A percentile compares a stretch with the other conserved stretches of the same genome.
These are phyloP conservation scores for Protophormia terraenovae DNA, from an alignment of 2,888 invertebrate species.

Conservation along the genomic window DNA sequence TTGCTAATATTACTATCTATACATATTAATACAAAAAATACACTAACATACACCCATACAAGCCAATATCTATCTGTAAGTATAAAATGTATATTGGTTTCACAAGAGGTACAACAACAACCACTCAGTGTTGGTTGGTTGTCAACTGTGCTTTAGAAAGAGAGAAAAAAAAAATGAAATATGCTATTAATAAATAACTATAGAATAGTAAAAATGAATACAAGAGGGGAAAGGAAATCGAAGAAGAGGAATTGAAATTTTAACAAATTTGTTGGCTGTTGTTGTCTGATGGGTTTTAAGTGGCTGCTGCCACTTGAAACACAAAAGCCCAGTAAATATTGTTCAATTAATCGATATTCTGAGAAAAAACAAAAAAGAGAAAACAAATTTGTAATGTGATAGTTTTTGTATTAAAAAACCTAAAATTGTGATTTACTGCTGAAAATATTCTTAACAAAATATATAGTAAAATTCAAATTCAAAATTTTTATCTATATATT, in stretches of 20 bases:
- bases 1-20: constrained; percentile 55
- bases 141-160: constrained; percentile 38
- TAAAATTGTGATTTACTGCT: no score
- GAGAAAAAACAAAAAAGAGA: no score
- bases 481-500: no score
- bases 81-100: constrained; percentile 17
- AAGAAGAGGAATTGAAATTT: constrained; percentile 1
- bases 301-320: constrained; percentile 13
- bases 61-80: neutral
- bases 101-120: constrained; percentile 11
- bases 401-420: no score
- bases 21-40: constrained; percentile 25
- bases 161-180: neutral
- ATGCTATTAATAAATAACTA: constrained; percentile 2
- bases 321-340: constrained; percentile 35
- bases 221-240: neutral
- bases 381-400: neutral
- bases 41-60: neutral
- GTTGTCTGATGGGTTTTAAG: constrained; percentile 33
- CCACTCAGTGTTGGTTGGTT: constrained; percentile 34
- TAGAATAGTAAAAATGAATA: no score
- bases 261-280: constrained; percentile 19
- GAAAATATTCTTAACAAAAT: no score
- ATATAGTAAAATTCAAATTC: no score
- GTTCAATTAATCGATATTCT: constrained; percentile 32